Evolutionary conservation across 2,888 invertebrate genomes (phyloP), one percentile per base, ranked within the genome.

Genomic region (Spilosoma lubricipeda): DNA sequence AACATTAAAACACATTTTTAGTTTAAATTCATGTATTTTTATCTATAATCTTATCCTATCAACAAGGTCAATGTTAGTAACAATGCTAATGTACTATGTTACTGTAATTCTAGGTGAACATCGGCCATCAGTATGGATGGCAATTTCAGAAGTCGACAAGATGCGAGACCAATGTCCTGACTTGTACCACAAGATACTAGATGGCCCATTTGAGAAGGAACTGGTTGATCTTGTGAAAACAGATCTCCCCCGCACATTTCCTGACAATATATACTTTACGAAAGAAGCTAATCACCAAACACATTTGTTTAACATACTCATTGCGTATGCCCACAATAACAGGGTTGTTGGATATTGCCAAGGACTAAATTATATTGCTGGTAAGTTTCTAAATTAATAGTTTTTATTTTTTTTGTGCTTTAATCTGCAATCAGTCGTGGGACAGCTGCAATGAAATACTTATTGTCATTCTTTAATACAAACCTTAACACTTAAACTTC

Each of bases 301-400:
- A 78, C 97, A 98, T 86, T 94, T 99, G 70, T 98, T 97, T 87
- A 98, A 98, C 92, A 97, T 99, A 87, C 96, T 99, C 77, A 97
- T 98, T 85, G 98, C 99, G 3, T 98, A 98, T 93, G 99, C 98
- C 73, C 98, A 98, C 89, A 98, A 98, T 88, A 99, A 99, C 93
- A 96, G 97, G 85, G 97, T 97, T 75, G 97, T 99, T 86, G 99
- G 99, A 48, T 99, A 99, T 92, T 99, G 99, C 89, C 99, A 99
- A 97, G 99, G 99, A 70, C 94, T 99, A 79, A 99, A 99, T 94
- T 99, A 99, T 91, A 98, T 99, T 86, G 98, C 98, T 88, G 97
- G 97, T 94, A 88, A 85, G 87, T n/a, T 70, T 13, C 30, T 1
- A 20, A 48, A 48, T 48, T 48, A 59, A 39, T 2, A 27, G 15